These are phyloP conservation scores for Nipponacmea schrenckii DNA, from an alignment of 2,888 invertebrate genomes.

Conservation along the genomic window DNA sequence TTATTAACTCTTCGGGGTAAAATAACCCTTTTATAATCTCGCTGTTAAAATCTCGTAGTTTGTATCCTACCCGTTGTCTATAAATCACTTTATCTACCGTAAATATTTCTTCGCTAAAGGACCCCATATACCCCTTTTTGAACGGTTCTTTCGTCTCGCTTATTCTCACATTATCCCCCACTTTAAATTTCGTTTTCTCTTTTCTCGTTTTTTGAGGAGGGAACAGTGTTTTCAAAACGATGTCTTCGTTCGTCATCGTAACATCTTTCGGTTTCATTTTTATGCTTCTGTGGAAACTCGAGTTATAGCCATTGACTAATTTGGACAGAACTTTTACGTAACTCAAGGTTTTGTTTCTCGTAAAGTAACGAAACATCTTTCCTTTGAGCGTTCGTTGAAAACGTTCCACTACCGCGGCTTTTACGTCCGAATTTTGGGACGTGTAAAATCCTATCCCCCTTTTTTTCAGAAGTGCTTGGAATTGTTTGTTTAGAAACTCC, in stretches of 20 bases:
- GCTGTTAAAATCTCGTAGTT: neutral
- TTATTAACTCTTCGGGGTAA: neutral
- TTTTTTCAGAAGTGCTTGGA: constrained; percentile 28
- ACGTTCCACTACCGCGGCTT: constrained; percentile 55
- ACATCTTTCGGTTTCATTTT: constrained; percentile 25
- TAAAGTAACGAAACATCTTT: constrained; percentile 28
- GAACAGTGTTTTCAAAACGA: neutral
- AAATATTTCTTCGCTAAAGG: neutral
- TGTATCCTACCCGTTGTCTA: neutral
- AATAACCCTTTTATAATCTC: neutral
- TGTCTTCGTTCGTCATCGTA: constrained; percentile 13
- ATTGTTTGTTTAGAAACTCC: constrained; percentile 38
- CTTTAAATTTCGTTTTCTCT: neutral
- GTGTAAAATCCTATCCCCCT: constrained; percentile 37
- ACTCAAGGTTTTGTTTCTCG: constrained; percentile 9
- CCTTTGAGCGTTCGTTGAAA: constrained; percentile 38
- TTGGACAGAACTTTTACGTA: constrained; percentile 20
- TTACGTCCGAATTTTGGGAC: constrained; percentile 42
- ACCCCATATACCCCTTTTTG: neutral
- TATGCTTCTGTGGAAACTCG: constrained; percentile 25
- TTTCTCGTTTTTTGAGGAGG: neutral
- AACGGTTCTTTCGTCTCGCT: neutral
- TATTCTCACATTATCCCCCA: neutral
- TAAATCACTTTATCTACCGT: neutral
- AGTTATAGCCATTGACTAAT: constrained; percentile 30